A percentile compares a stretch with the other conserved stretches of the same genome.
Evolutionary conservation across 1,140 invertebrate species (phyloP).

Genomic region (Danaus melanippus): DNA sequence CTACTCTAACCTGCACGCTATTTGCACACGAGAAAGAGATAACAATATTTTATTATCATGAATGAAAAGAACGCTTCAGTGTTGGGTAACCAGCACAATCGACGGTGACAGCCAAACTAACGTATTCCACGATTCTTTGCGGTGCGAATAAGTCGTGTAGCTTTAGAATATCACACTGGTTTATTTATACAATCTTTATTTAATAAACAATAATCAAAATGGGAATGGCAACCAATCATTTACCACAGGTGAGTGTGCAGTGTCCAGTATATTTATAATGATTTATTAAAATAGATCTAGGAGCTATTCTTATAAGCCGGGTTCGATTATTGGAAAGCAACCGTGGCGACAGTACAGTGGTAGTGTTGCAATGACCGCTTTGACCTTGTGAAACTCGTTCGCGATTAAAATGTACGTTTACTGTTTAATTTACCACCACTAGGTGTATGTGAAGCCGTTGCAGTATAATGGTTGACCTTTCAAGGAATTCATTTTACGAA

Average conservation of each 20-base stretch:
- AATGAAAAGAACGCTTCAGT: slow-evolving; percentile 59
- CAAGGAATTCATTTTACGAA: too few relatives aligned
- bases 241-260: slow-evolving; percentile 51
- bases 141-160: slow-evolving; percentile 29
- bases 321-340: slow-evolving; percentile 62
- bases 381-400: slow-evolving; percentile 69
- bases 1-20: slow-evolving; percentile 31
- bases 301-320: slow-evolving; percentile 28
- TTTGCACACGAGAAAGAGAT: slow-evolving; percentile 39
- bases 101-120: slow-evolving; percentile 30
- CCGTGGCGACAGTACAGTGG: slow-evolving; percentile 42
- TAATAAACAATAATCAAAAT: slow-evolving; percentile 41
- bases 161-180: slow-evolving; percentile 23
- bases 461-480: neutral
- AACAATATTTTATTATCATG: slow-evolving; percentile 58
- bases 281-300: slow-evolving; percentile 21
- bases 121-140: slow-evolving; percentile 53
- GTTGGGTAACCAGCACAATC: slow-evolving; percentile 38
- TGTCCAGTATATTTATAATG: slow-evolving; percentile 27
- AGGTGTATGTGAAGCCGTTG: slow-evolving; percentile 14
- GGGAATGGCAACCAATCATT: slow-evolving; percentile 61
- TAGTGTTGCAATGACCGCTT: slow-evolving; percentile 69
- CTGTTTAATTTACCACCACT: slow-evolving; percentile 32
- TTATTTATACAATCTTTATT: slow-evolving; percentile 5
- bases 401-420: slow-evolving; percentile 51